Evolutionary conservation across 1,140 invertebrate genomes (phyloP).

Genomic region (Calosoma granatense): DNA sequence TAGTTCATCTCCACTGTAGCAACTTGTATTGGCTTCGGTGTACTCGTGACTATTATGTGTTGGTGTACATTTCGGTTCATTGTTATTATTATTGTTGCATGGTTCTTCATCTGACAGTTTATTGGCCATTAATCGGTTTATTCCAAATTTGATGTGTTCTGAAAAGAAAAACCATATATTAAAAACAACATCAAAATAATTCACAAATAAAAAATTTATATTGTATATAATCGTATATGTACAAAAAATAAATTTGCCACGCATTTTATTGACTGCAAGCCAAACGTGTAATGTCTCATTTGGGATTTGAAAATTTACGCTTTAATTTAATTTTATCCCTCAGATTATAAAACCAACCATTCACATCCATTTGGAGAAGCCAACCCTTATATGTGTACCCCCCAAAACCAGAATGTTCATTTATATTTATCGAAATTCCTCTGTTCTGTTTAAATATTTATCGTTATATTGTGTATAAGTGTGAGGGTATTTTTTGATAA

Average conservation of each 20-base stretch:
- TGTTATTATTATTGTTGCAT: slow-evolving; percentile 33
- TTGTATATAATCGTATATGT: neutral
- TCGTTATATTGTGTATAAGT: no score
- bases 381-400: no score
- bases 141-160: slow-evolving; percentile 64
- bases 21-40: slow-evolving; percentile 19
- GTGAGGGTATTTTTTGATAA: no score
- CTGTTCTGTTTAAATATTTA: no score
- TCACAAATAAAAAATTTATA: neutral
- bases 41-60: slow-evolving; percentile 15
- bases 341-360: neutral
- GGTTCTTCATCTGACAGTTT: slow-evolving; percentile 45
- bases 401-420: no score
- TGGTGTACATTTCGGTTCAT: slow-evolving; percentile 23
- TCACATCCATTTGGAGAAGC: neutral
- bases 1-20: slow-evolving; percentile 21
- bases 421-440: no score
- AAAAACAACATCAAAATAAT: neutral
- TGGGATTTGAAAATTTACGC: slow-evolving; percentile 2
- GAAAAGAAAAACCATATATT: slow-evolving; percentile 34
- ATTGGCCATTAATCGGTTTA: slow-evolving; percentile 54
- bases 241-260: no score
- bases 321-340: slow-evolving; percentile 6
- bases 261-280: neutral
- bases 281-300: neutral